Percentiles rank a stretch among this genome's conserved stretches.
Evolutionary conservation across 2,888 invertebrate genomes (phyloP).

Genomic region (Tetragnatha montana): DNA sequence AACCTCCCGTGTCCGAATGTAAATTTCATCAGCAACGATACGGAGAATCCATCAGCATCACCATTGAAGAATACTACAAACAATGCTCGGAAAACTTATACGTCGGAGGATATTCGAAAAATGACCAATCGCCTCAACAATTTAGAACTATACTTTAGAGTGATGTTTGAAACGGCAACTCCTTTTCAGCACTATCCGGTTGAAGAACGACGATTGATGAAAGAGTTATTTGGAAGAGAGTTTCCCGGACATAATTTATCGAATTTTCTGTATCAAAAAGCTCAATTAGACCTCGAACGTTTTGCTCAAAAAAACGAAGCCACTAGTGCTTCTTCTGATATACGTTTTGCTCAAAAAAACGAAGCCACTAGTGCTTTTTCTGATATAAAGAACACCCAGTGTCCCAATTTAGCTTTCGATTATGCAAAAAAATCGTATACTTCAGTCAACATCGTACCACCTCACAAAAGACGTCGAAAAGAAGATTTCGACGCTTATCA

Average conservation of each 20-base stretch:
- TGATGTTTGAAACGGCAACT: no score
- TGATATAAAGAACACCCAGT: not conserved
- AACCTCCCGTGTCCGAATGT: no score
- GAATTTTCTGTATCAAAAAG: not conserved
- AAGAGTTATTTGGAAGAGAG: not conserved
- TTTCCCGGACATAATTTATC: not conserved
- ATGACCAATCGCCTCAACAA: no score
- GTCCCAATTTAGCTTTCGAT: not conserved
- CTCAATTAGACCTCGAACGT: no score
- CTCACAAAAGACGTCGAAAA: not conserved
- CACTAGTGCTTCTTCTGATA: not conserved
- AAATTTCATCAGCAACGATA: no score
- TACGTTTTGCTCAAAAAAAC: no score
- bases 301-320: not conserved
- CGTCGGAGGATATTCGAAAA: no score
- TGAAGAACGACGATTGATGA: not conserved
- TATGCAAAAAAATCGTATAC: not conserved
- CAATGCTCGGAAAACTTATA: no score
- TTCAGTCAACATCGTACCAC: not conserved
- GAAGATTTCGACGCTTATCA: constrained; percentile 16
- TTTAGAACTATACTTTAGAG: no score
- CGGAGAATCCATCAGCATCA: no score
- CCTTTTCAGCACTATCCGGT: not conserved
- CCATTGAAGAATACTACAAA: no score
- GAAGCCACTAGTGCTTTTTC: no score